Percentiles rank a stretch among this genome's conserved stretches.
phyloP scores from a whole-genome alignment of 2,888 invertebrate genomes.

The Epinotia nisella region DNA sequence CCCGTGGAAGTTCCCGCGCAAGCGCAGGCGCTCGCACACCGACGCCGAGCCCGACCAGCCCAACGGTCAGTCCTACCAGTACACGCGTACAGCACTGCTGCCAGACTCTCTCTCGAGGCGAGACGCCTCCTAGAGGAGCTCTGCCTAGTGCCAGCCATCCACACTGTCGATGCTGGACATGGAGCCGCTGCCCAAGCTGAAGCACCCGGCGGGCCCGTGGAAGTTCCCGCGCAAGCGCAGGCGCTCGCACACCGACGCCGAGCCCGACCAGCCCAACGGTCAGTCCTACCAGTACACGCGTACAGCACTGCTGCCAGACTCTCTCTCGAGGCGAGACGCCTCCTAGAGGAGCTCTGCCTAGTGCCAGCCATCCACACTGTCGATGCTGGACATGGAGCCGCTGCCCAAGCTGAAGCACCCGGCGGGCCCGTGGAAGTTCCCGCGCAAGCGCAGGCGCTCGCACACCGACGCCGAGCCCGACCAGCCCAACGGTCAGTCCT shows the following conservation, averaged over 20 bases:
- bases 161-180: slow-evolving; percentile 96
- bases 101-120: too few relatives aligned
- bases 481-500: slow-evolving; percentile 67
- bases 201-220: slow-evolving; percentile 88
- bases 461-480: slow-evolving; percentile 87
- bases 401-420: slow-evolving; percentile 89
- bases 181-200: slow-evolving; percentile 91
- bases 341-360: too few relatives aligned
- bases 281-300: too few relatives aligned
- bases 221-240: slow-evolving; percentile 93
- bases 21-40: slow-evolving; percentile 93
- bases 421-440: slow-evolving; percentile 88
- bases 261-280: slow-evolving; percentile 82
- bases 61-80: slow-evolving; percentile 72
- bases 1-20: slow-evolving; percentile 90
- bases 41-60: slow-evolving; percentile 85
- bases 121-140: too few relatives aligned
- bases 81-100: too few relatives aligned
- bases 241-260: slow-evolving; percentile 90
- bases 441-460: slow-evolving; percentile 95
- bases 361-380: too few relatives aligned
- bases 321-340: too few relatives aligned
- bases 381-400: slow-evolving; percentile 96
- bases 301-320: too few relatives aligned
- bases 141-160: too few relatives aligned